These are phyloP conservation scores for Drosophila atripex DNA, from an alignment of 2,888 invertebrate species.

Conservation along the genomic window DNA sequence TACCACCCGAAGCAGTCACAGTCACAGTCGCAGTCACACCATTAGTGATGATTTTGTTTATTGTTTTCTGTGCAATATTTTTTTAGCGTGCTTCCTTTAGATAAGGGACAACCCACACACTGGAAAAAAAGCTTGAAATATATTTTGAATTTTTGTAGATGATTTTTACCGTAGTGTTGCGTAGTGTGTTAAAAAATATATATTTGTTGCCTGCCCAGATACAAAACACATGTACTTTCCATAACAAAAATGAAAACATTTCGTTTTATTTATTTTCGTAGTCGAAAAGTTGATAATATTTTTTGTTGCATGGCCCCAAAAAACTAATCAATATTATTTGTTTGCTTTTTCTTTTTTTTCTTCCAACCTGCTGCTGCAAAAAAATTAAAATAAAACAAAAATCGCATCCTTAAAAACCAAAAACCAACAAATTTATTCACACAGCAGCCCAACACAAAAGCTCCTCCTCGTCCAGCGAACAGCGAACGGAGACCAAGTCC, in stretches of 20 bases:
- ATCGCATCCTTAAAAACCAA: conserved; percentile 40
- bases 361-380: conserved; percentile 40
- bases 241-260: conserved; percentile 8
- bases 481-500: conserved; percentile 85
- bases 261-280: conserved; percentile 11
- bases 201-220: conserved; percentile 63
- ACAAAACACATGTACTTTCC: conserved; percentile 42
- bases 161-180: conserved; percentile 28
- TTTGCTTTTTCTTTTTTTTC: conserved; percentile 61
- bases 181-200: conserved; percentile 36
- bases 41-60: conserved; percentile 11
- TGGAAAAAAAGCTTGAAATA: conserved; percentile 9
- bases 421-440: conserved; percentile 57
- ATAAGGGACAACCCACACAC: conserved; percentile 1
- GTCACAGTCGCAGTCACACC: conserved; percentile 31
- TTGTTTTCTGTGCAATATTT: conserved; percentile 11
- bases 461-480: conserved; percentile 81
- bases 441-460: conserved; percentile 69
- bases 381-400: conserved; percentile 37
- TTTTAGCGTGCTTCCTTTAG: conserved; percentile 20
- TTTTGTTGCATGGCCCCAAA: conserved; percentile 63
- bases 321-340: conserved; percentile 66
- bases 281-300: conserved; percentile 11
- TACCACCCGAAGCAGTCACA: conserved; percentile 13
- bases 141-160: conserved; percentile 34